Evolutionary conservation across 2,797 vertebrate species (phyloP).

Genomic region (Anabas testudineus): DNA sequence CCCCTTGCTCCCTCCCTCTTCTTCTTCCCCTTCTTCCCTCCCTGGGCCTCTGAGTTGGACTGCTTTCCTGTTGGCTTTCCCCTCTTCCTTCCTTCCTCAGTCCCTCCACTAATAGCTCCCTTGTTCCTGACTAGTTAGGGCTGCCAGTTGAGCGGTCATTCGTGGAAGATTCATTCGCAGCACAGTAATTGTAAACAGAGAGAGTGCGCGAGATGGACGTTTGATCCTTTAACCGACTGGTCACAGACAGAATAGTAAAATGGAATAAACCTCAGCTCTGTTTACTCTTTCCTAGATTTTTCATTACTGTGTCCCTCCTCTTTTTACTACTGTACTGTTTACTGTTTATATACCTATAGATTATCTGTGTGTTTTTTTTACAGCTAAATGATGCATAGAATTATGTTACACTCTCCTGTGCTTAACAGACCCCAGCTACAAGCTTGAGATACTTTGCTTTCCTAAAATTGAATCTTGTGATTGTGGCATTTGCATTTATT

Average conservation of each 20-base stretch:
- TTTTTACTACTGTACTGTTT: too few relatives aligned
- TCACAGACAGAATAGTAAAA: conserved; percentile 59
- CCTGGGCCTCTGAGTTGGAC: conserved; percentile 82
- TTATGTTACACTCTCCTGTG: conserved; percentile 40
- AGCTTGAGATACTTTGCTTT: conserved; percentile 32
- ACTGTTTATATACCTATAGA: conserved; percentile 17
- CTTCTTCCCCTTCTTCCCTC: conserved; percentile 61
- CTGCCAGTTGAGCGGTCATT: conserved; percentile 88
- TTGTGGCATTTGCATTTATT: conserved; percentile 30
- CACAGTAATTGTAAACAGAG: conserved; percentile 90
- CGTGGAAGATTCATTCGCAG: conserved; percentile 89
- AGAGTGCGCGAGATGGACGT: conserved; percentile 50
- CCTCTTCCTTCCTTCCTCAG: conserved; percentile 90
- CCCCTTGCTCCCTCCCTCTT: conserved; percentile 58
- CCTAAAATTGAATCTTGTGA: conserved; percentile 45
- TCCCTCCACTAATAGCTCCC: conserved; percentile 88
- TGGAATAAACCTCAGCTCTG: conserved; percentile 29
- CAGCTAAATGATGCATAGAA: conserved; percentile 56
- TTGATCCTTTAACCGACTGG: conserved; percentile 46
- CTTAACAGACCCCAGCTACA: conserved; percentile 39
- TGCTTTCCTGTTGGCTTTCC: conserved; percentile 88
- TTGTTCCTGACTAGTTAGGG: conserved; percentile 88
- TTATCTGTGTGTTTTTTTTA: conserved; percentile 54
- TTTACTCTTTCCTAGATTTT: conserved; percentile 19
- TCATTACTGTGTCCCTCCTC: not conserved